Evolutionary conservation across 2,113 vertebrate genomes (phyloP).

Genomic region (Talpa occidentalis): DNA sequence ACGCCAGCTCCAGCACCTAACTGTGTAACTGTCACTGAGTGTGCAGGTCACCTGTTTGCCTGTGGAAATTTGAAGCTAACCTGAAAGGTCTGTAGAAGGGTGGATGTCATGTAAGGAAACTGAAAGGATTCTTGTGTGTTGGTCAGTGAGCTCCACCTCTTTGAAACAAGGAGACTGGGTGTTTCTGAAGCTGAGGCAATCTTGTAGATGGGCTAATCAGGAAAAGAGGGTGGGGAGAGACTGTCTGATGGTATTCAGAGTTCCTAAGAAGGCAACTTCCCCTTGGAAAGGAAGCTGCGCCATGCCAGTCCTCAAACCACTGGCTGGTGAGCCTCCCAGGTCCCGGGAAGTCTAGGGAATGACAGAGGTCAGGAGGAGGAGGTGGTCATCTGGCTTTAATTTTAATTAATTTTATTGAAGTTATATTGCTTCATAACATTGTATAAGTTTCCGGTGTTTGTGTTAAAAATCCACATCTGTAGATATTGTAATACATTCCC

Average conservation of each 20-base stretch:
- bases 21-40: background rate
- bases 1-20: background rate
- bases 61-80: background rate
- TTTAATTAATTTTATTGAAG: too few species aligned
- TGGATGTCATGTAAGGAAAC: background rate
- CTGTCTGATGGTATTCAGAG: background rate
- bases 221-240: background rate
- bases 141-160: background rate
- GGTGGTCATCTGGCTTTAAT: too few species aligned
- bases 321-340: background rate
- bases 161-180: background rate
- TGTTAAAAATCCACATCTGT: too few species aligned
- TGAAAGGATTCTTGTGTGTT: background rate
- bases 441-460: too few species aligned
- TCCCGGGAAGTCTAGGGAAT: background rate
- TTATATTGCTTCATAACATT: too few species aligned
- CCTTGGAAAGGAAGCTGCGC: too few species aligned
- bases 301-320: background rate
- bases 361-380: background rate
- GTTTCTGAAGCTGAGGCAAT: background rate
- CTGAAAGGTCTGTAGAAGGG: background rate
- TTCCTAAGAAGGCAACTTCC: background rate
- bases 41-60: background rate
- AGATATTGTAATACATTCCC: too few species aligned
- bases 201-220: background rate